Conservation (phyloP, 2,113 vertebrate species). For the Strix aluco region DNA sequence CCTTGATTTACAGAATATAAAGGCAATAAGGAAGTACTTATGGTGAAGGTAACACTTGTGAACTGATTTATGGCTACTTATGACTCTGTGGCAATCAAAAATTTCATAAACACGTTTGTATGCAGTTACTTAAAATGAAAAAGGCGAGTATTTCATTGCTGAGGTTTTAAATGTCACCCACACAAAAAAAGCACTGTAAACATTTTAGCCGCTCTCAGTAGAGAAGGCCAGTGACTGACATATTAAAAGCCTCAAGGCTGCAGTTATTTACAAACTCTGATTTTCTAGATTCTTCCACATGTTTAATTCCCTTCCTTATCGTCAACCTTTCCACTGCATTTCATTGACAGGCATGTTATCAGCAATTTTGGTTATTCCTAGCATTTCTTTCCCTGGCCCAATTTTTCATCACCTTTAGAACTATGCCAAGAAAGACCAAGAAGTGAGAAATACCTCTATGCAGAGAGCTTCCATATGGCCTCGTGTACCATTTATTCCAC, state of each 20-base stretch:
- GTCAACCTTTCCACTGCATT: not conserved
- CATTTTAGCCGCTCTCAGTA: not conserved
- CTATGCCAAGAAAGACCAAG: not conserved
- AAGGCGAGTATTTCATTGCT: not conserved
- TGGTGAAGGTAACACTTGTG: not conserved
- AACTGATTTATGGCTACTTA: not conserved
- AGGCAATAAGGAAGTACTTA: not conserved
- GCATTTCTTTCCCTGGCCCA: not conserved
- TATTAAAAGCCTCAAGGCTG: constrained; percentile 34
- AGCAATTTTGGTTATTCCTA: not conserved
- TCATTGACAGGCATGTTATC: not conserved
- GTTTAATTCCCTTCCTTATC: not conserved
- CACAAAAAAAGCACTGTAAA: constrained; percentile 10
- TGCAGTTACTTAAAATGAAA: constrained; percentile 17
- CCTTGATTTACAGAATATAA: not conserved
- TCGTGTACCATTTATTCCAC: not conserved
- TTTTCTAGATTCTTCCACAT: constrained; percentile 35
- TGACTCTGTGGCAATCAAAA: not conserved
- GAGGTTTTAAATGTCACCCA: constrained; percentile 46
- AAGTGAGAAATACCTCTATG: not conserved
- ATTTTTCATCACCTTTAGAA: not conserved
- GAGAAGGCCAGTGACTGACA: constrained; percentile 7
- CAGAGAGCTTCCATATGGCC: not conserved
- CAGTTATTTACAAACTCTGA: constrained; percentile 13
- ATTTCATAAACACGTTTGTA: constrained; percentile 38